Base-by-base conservation (phyloP, 2,888 invertebrate genomes). In the Busseola fusca region DNA sequence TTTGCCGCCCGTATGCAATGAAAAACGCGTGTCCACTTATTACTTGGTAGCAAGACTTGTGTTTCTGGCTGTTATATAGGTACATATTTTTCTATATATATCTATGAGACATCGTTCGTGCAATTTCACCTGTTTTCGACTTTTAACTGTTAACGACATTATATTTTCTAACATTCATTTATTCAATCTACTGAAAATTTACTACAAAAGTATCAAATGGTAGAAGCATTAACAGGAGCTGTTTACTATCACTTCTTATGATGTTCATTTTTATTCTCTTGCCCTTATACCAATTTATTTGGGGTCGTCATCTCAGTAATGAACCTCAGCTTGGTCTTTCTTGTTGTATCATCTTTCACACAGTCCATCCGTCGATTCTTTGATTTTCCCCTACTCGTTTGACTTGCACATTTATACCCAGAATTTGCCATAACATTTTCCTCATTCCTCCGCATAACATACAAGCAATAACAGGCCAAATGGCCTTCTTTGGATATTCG, bases 1-100 rank as follows among this genome's bases (percentile, higher is more conserved):
- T 34, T 34, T 34, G 5, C 52, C 64, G 52, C 21, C 56, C 56
- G 69, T 48, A 16, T 59, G 68, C 59, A 59, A 34, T 37, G 21
- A 54, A 52, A 48, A 9, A 42, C 6, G n/a, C 25, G 14, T 59
- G 18, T 52, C 27, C 16, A 63, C 52, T 71, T 21, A 25, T 18
- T 34, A 56, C 21, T 66, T 68, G 27, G 57, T n/a, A 57, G 30
- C 57, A 67, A 50, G 14, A 40, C n/a, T 52, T 54, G 1, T 18
- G 3, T 40, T 57, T 14, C 6, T 50, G 37, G 12, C 21, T 34
- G 12, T 14, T 12, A 34, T 40, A 34, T 34, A 34, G 3, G 34
- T 40, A 40, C 16, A 54, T 34, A 54, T 54, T 18, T 42, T 34
- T 9, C 18, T 7, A 14, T 62, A 2, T 16, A 40, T 21, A n/a